A percentile compares a stretch with the other conserved stretches of the same genome.
Conservation (phyloP, 1,140 invertebrate species). For the Drosophila saltans region DNA sequence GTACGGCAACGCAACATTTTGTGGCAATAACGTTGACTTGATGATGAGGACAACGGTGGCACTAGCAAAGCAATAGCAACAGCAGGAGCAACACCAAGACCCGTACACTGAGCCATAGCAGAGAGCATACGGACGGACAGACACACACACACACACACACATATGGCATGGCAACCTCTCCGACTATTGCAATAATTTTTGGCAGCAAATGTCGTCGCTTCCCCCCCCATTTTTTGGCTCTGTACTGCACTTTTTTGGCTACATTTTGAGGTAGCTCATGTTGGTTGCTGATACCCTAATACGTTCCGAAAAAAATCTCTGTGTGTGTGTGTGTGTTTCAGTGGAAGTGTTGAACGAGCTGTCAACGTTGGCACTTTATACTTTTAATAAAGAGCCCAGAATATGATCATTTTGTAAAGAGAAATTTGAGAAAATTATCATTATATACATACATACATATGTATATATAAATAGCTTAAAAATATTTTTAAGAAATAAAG, state of each 20-base stretch:
- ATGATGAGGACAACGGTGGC: constrained; percentile 10
- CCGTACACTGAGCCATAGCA: not conserved
- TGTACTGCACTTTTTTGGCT: constrained; percentile 21
- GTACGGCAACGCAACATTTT: constrained; percentile 61
- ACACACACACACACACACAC: constrained; percentile 40
- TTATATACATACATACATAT: too few species aligned
- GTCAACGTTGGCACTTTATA: constrained; percentile 58
- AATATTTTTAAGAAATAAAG: too few species aligned
- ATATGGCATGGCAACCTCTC: constrained; percentile 44
- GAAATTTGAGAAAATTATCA: too few species aligned
- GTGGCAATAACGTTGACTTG: constrained; percentile 70
- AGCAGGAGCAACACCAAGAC: not conserved
- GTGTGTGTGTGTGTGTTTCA: not conserved
- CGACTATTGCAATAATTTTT: constrained; percentile 67
- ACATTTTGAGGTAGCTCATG: constrained; percentile 12
- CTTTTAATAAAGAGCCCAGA: constrained; percentile 25
- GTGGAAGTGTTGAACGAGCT: constrained; percentile 52
- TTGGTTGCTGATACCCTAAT: too few species aligned
- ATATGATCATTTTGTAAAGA: not conserved
- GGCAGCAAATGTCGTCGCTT: constrained; percentile 63
- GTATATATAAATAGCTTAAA: too few species aligned
- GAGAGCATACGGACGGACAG: too few species aligned
- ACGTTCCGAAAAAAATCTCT: too few species aligned
- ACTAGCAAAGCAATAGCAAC: constrained; percentile 8
- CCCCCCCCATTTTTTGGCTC: not conserved